phyloP scores from a whole-genome alignment of 92 coral and sea anemone genomes.

The Meandrina meandrites region DNA sequence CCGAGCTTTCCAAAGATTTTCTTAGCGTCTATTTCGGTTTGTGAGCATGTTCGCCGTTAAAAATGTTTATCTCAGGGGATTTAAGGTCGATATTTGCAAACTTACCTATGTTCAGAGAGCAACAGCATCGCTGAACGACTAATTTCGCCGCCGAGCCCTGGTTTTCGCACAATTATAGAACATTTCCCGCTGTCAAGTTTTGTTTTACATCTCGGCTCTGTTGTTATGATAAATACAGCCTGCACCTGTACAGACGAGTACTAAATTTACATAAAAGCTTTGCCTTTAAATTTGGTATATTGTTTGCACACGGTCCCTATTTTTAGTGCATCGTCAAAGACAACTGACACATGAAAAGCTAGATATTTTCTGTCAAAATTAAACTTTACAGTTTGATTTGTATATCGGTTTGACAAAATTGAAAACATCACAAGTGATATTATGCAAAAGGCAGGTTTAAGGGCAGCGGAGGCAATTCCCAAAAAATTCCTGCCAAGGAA shows the following conservation, averaged over 20 bases:
- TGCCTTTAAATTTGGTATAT: too few relatives aligned
- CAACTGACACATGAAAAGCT: too few relatives aligned
- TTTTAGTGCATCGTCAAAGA: too few relatives aligned
- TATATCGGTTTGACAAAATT: too few relatives aligned
- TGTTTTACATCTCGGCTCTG: constrained; percentile 84
- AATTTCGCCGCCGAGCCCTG: constrained; percentile 71
- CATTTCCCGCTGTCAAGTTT: constrained; percentile 89
- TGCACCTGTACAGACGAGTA: constrained; percentile 79
- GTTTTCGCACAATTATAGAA: constrained; percentile 83
- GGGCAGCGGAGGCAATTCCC: too few relatives aligned
- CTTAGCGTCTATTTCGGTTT: constrained; percentile 31
- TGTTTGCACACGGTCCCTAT: too few relatives aligned
- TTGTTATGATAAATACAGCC: constrained; percentile 93
- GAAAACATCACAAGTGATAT: too few relatives aligned
- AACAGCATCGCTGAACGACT: constrained; percentile 67
- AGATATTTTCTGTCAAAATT: too few relatives aligned
- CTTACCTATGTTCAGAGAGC: constrained; percentile 64
- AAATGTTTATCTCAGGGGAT: constrained; percentile 3
- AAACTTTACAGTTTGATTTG: too few relatives aligned
- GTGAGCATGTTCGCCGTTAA: neutral
- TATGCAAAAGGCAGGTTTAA: too few relatives aligned
- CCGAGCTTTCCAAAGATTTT: constrained; percentile 28
- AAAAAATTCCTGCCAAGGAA: too few relatives aligned
- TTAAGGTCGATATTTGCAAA: constrained; percentile 35
- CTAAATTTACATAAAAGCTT: constrained; percentile 87